Percentiles rank a stretch among this genome's conserved stretches.
Conservation (phyloP, 2,797 vertebrate species). For the Sphaeramia orbicularis region DNA sequence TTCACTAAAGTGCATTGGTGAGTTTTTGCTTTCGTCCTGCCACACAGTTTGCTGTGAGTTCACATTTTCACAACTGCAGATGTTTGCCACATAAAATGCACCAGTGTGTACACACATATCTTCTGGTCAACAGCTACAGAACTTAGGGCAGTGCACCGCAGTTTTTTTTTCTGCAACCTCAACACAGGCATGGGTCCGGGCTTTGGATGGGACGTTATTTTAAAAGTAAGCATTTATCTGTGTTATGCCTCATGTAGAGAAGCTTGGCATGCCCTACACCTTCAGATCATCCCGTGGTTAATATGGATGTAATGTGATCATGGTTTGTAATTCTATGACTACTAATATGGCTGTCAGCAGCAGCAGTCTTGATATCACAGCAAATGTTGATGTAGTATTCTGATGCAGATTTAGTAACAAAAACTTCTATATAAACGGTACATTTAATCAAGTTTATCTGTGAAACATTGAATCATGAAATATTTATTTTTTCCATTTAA, state of each 20-base stretch:
- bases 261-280: conserved; percentile 19
- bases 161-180: conserved; percentile 4
- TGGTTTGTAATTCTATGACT: conserved; percentile 51
- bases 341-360: conserved; percentile 67
- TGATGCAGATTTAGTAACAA: neutral
- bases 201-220: conserved; percentile 10
- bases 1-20: conserved; percentile 51
- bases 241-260: conserved; percentile 10
- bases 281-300: conserved; percentile 34
- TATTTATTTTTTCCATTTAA: too few species aligned
- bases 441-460: too few species aligned
- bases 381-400: conserved; percentile 29
- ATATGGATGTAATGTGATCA: conserved; percentile 65
- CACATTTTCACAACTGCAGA: conserved; percentile 30
- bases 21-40: conserved; percentile 42
- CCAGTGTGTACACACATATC: conserved; percentile 17
- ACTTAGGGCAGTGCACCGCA: neutral
- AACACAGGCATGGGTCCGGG: neutral
- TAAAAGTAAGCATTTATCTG: conserved; percentile 20
- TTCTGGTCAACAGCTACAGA: conserved; percentile 24
- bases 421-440: too few species aligned
- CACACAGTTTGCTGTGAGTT: conserved; percentile 28
- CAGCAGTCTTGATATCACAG: conserved; percentile 46
- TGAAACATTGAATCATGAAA: too few species aligned
- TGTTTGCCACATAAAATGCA: conserved; percentile 32